Conservation (phyloP, 1,140 invertebrate species). For the Rhynchophorus ferrugineus region DNA sequence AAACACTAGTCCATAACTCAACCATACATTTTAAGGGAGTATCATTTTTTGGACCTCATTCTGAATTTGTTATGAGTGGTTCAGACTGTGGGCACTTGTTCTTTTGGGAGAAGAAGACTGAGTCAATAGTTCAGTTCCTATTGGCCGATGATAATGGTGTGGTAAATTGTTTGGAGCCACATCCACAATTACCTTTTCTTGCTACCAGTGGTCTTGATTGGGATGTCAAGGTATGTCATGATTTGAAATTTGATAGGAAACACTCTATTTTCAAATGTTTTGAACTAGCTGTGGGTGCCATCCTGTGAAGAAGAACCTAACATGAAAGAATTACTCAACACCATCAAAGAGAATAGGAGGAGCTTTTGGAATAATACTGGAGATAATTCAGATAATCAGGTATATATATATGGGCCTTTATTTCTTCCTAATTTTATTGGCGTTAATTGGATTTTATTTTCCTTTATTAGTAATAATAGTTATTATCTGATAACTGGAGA, state of each 20-base stretch:
- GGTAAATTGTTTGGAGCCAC: slow-evolving; percentile 87
- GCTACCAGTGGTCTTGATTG: slow-evolving; percentile 87
- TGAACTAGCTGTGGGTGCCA: slow-evolving; percentile 61
- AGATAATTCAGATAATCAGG: slow-evolving; percentile 3
- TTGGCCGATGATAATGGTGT: slow-evolving; percentile 78
- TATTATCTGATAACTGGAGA: no score
- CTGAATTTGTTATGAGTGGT: slow-evolving; percentile 86
- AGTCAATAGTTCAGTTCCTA: slow-evolving; percentile 83
- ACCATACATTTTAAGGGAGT: slow-evolving; percentile 50
- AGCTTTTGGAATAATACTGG: not conserved
- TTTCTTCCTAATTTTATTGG: no score
- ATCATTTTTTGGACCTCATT: slow-evolving; percentile 85
- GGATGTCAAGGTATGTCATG: slow-evolving; percentile 71
- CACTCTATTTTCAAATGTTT: not conserved
- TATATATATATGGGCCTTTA: slow-evolving; percentile 19
- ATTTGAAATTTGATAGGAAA: not conserved
- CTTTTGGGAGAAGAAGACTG: slow-evolving; percentile 86
- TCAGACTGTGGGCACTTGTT: slow-evolving; percentile 94
- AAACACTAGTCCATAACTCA: not conserved
- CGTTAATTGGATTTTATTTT: no score
- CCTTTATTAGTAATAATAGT: no score
- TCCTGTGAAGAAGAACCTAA: slow-evolving; percentile 45
- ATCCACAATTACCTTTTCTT: slow-evolving; percentile 78
- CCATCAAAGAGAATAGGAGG: slow-evolving; percentile 29
- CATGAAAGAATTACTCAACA: slow-evolving; percentile 27